A percentile compares a stretch with the other conserved stretches of the same genome.
phyloP scores from a whole-genome alignment of 2,888 invertebrate genomes.

The Melanostoma scalare region DNA sequence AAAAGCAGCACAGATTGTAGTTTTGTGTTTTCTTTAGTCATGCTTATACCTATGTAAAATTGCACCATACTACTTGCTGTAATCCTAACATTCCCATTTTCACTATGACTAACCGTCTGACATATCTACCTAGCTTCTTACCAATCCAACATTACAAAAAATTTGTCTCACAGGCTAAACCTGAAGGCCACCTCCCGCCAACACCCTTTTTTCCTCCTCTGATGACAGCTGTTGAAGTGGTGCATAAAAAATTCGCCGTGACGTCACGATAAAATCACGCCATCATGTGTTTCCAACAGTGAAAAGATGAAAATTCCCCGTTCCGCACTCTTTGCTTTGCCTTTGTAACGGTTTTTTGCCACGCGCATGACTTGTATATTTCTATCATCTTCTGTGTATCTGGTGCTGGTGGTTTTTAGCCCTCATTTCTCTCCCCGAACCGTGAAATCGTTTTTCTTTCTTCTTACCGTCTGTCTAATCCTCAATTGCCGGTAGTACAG shows the following conservation, averaged over 20 bases:
- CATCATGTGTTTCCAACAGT: slow-evolving; percentile 37
- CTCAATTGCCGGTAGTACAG: slow-evolving; percentile 66
- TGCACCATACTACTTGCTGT: background rate
- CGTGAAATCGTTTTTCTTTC: background rate
- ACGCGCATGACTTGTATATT: slow-evolving; percentile 52
- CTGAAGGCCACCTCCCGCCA: slow-evolving; percentile 36
- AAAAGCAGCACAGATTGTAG: background rate
- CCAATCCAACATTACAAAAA: background rate
- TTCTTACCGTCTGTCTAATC: slow-evolving; percentile 2
- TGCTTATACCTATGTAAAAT: background rate
- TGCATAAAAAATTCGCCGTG: slow-evolving; percentile 32
- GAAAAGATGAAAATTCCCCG: background rate
- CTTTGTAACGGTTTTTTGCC: slow-evolving; percentile 34
- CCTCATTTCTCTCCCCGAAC: slow-evolving; percentile 25
- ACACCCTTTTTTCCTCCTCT: slow-evolving; percentile 23
- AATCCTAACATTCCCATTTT: slow-evolving; percentile 1
- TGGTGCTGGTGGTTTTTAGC: slow-evolving; percentile 32
- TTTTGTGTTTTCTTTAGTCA: slow-evolving; percentile 12
- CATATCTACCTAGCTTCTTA: background rate
- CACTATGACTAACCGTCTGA: slow-evolving; percentile 8
- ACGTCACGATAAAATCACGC: slow-evolving; percentile 67
- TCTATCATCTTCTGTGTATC: slow-evolving; percentile 13
- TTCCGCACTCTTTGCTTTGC: background rate
- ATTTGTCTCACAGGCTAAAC: background rate
- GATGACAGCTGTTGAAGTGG: slow-evolving; percentile 39